Evolutionary conservation across 1,140 invertebrate genomes (phyloP).

Genomic region (Leptinotarsa texana): DNA sequence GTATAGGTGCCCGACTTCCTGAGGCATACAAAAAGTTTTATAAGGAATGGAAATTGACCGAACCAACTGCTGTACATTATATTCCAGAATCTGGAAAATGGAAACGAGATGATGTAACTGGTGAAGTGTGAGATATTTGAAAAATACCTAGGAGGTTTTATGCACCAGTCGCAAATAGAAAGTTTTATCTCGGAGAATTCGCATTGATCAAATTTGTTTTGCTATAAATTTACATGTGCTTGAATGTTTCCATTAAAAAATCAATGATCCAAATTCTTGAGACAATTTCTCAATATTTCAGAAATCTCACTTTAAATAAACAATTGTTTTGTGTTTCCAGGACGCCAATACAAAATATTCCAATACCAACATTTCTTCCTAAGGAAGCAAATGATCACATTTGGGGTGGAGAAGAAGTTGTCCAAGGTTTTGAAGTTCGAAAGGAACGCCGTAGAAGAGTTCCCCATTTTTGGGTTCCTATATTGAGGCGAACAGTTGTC

Average conservation of each 20-base stretch:
- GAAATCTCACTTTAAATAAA: too few species aligned
- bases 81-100: constrained; percentile 75
- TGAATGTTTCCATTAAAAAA: too few species aligned
- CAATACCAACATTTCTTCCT: constrained; percentile 78
- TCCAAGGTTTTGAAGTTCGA: constrained; percentile 85
- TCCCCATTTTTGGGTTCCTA: constrained; percentile 87
- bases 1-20: constrained; percentile 70
- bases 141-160: constrained; percentile 1
- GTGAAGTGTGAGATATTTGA: constrained; percentile 64
- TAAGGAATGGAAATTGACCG: constrained; percentile 76
- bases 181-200: neutral
- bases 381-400: constrained; percentile 82
- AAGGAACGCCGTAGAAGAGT: constrained; percentile 63
- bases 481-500: constrained; percentile 76
- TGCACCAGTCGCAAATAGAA: neutral
- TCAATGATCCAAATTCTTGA: too few species aligned
- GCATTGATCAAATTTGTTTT: constrained; percentile 9
- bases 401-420: constrained; percentile 95
- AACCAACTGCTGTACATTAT: constrained; percentile 84
- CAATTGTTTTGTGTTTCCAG: constrained; percentile 52
- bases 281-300: too few species aligned
- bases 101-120: constrained; percentile 71
- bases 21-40: constrained; percentile 87
- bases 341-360: constrained; percentile 72
- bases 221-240: neutral